Percentiles rank a stretch among this genome's conserved stretches.
These are phyloP conservation scores for Lycodopsis pacificus DNA, from an alignment of 2,797 vertebrate genomes.

Conservation along the genomic window DNA sequence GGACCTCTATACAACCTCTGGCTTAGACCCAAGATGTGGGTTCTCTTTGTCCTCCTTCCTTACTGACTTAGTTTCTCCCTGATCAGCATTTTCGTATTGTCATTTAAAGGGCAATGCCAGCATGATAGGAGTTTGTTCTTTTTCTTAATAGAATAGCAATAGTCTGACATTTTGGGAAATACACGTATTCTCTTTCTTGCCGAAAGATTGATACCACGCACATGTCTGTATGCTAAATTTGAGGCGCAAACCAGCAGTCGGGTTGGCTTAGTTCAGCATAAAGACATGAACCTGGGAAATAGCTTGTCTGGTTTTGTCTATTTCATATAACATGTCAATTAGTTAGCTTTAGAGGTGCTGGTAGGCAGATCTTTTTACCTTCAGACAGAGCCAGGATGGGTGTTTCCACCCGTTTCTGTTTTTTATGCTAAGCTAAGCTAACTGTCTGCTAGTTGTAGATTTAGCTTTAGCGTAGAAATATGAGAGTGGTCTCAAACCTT, in stretches of 20 bases:
- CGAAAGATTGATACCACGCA: not conserved
- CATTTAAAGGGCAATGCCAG: not conserved
- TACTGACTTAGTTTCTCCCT: not conserved
- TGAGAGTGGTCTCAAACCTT: too few relatives aligned
- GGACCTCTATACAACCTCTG: not conserved
- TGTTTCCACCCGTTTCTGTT: not conserved
- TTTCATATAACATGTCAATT: not conserved
- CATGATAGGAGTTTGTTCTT: not conserved
- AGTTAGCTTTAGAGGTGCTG: not conserved
- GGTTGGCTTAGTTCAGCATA: not conserved
- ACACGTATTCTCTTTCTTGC: not conserved
- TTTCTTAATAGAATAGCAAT: not conserved
- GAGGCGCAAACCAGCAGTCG: not conserved
- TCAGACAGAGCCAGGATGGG: not conserved
- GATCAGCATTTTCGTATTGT: not conserved
- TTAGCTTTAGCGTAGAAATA: too few relatives aligned
- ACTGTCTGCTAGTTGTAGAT: not conserved
- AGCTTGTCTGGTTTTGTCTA: not conserved
- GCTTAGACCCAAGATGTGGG: constrained; percentile 3
- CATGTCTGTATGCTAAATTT: not conserved
- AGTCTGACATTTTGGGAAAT: not conserved
- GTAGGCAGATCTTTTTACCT: not conserved
- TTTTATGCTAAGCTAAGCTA: not conserved
- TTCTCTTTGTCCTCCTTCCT: constrained; percentile 4
- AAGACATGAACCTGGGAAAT: not conserved